These are phyloP conservation scores for Vombatus ursinus DNA, from an alignment of 2,113 vertebrate genomes.

Conservation along the genomic window DNA sequence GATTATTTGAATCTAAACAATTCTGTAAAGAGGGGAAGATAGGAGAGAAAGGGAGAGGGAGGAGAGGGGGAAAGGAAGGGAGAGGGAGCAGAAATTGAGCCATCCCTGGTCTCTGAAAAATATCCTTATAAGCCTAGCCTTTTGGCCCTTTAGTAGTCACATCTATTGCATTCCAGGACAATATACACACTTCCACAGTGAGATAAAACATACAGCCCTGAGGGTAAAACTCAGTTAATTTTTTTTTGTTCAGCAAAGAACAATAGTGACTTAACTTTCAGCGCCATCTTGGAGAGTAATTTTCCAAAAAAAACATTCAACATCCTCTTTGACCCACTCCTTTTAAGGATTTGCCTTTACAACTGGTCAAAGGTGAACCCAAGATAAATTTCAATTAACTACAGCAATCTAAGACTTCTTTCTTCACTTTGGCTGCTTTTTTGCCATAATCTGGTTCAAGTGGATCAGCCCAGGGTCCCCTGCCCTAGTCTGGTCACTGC, in stretches of 20 bases:
- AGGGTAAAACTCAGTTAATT: neutral
- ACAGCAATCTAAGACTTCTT: neutral
- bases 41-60: neutral
- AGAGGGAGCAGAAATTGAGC: neutral
- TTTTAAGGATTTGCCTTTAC: neutral
- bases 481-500: neutral
- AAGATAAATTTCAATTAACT: neutral
- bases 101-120: neutral
- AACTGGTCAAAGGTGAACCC: neutral
- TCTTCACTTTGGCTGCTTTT: neutral
- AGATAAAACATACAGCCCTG: neutral
- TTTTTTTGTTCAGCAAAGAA: neutral
- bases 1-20: neutral
- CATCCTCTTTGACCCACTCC: neutral
- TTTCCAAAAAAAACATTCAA: neutral
- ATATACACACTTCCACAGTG: neutral
- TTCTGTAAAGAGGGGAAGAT: neutral
- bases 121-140: neutral
- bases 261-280: neutral
- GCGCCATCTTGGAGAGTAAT: neutral
- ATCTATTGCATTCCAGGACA: neutral
- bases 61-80: too few species aligned
- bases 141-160: neutral
- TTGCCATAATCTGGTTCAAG: neutral
- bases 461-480: neutral